Base-by-base conservation (phyloP, 2,797 vertebrate genomes). In the Varecia variegata region DNA sequence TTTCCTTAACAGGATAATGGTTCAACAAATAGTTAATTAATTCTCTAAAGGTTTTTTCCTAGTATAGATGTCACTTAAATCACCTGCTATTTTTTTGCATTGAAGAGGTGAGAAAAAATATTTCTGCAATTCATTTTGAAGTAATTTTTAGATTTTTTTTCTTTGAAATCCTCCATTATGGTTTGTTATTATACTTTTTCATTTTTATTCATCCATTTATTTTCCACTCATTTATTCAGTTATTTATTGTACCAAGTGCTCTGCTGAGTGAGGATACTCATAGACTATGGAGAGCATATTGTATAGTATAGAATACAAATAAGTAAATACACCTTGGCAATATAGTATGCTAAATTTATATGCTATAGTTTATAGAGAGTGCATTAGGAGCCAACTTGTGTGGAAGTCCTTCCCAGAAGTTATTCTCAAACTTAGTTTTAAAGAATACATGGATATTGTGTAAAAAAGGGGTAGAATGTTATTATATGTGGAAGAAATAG, bases 31-130 rank as follows among this genome's bases (percentile, higher is more conserved):
- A 58, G 20, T 89, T 71, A 73, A 15, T 89, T 71, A 73, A 38
- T 93, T 74, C 14, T 73, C 12, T 90, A 65, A 35, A 89, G 45
- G 7, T 87, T 83, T 89, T 87, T 94, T 86, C 56, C 45, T 90
- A 30, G 30, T 56, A 11, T 54, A 50, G 2, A 71, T 96, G 25
- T 94, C 23, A 50, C 27, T 73, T 87, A 67, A 68, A 91, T 80
- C 14, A 70, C 13, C 67, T 68, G 7, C 27, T 40, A 2, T 20
- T 56, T 70, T 70, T 47, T 87, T 88, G 14, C 20, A 35, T 47
- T 43, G 43, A 67, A 17, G 12, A 45, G 5, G 0, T 73, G 9
- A 87, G 20, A 45, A 47, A 52, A 90, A 85, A 52, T 8, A 45
- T 88, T 68, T 65, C n/a, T 91, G 6, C 32, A 82, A 17, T 35